Percentiles rank a stretch among this genome's conserved stretches.
Conservation (phyloP, 2,797 vertebrate genomes). For the Hippocampus kuda region DNA sequence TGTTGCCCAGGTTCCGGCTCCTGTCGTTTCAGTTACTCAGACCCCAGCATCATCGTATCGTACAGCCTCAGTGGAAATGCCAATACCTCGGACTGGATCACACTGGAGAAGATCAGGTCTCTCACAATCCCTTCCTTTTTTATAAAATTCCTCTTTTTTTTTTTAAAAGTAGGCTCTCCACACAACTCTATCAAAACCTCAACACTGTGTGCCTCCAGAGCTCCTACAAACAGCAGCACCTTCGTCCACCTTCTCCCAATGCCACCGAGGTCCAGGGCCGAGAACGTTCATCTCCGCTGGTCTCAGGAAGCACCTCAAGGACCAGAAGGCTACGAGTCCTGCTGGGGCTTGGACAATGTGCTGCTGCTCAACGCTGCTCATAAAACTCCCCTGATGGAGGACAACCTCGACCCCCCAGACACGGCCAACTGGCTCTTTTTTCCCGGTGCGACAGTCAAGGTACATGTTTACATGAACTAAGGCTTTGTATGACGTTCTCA, state of each 20-base stretch:
- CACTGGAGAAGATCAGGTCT: conserved; percentile 91
- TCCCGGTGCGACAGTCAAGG: conserved; percentile 94
- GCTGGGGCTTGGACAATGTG: conserved; percentile 93
- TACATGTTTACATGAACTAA: conserved; percentile 31
- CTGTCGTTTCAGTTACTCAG: conserved; percentile 92
- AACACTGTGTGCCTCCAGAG: conserved; percentile 57
- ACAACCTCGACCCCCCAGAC: conserved; percentile 87
- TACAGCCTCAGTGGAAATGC: conserved; percentile 67
- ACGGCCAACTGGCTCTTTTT: conserved; percentile 99
- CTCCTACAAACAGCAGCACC: conserved; percentile 88
- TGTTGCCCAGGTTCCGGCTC: conserved; percentile 81
- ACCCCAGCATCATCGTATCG: conserved; percentile 85
- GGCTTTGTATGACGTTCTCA: not conserved
- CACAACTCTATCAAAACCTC: not conserved
- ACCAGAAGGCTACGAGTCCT: conserved; percentile 89
- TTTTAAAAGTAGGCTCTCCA: not conserved
- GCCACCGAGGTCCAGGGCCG: conserved; percentile 72
- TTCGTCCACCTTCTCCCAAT: conserved; percentile 87
- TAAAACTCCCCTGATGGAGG: conserved; percentile 83
- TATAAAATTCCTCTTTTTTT: too few relatives aligned
- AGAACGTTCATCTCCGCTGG: conserved; percentile 83
- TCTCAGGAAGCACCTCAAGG: conserved; percentile 75
- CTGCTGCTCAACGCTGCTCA: conserved; percentile 87
- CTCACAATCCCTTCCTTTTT: conserved; percentile 44
- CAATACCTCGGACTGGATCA: conserved; percentile 84